These are phyloP conservation scores for Anhinga anhinga DNA, from an alignment of 2,113 vertebrate genomes.

Conservation along the genomic window DNA sequence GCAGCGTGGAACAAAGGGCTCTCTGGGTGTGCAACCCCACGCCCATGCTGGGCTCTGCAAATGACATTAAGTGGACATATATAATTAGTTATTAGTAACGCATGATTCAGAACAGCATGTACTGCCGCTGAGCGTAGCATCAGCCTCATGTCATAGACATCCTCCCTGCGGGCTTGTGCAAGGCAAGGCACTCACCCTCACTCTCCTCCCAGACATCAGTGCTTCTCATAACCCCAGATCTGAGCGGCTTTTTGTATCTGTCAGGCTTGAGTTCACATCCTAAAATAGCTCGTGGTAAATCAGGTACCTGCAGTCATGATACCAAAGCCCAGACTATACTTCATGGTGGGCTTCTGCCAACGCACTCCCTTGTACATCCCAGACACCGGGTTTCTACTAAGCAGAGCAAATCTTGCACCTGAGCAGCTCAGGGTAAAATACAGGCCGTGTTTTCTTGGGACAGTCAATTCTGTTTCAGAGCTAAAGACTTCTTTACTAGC, in stretches of 20 bases:
- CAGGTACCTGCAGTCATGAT: not conserved
- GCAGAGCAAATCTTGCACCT: not conserved
- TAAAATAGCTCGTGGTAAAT: rapidly evolving
- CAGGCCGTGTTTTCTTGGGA: not conserved
- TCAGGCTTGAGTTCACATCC: not conserved
- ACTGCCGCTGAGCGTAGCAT: not conserved
- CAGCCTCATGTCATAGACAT: not conserved
- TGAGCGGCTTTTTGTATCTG: not conserved
- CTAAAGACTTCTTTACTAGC: not conserved
- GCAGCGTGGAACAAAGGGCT: conserved; percentile 24
- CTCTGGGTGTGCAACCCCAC: not conserved
- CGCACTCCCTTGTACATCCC: rapidly evolving
- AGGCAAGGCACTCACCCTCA: not conserved
- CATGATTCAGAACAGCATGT: rapidly evolving
- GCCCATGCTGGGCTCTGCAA: not conserved
- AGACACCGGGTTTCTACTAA: rapidly evolving
- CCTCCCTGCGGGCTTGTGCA: conserved; percentile 15
- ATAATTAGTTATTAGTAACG: not conserved
- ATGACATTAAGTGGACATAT: conserved; percentile 12
- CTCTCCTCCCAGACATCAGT: not conserved
- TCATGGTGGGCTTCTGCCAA: not conserved
- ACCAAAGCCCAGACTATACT: not conserved
- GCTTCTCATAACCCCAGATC: not conserved
- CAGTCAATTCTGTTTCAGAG: not conserved
- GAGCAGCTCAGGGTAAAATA: not conserved